Conservation (phyloP, 2,113 vertebrate species). For the Psettodes erumei region DNA sequence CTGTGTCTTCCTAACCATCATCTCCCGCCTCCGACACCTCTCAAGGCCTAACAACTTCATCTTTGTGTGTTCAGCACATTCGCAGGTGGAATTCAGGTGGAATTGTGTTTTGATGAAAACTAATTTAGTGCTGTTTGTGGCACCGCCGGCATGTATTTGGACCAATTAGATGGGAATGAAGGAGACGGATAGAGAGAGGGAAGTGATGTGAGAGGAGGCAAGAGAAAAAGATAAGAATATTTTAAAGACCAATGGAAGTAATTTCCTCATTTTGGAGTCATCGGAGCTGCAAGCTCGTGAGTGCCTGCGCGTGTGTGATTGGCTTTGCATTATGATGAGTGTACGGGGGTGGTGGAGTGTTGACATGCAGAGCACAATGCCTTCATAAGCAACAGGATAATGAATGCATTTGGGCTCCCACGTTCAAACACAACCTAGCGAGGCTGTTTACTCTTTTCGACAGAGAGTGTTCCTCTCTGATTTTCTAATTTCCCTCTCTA, state of each 20-base stretch:
- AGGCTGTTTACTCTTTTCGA: constrained; percentile 65
- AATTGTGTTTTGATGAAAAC: constrained; percentile 66
- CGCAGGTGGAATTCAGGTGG: constrained; percentile 52
- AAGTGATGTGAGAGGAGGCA: constrained; percentile 37
- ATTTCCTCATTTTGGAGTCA: constrained; percentile 61
- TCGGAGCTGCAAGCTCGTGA: constrained; percentile 36
- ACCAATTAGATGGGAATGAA: constrained; percentile 56
- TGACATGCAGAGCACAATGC: constrained; percentile 75
- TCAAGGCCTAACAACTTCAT: constrained; percentile 45
- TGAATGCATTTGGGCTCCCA: constrained; percentile 71
- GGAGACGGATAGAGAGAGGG: constrained; percentile 32
- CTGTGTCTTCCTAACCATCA: constrained; percentile 42
- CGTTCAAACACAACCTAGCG: constrained; percentile 59
- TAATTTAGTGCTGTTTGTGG: constrained; percentile 61
- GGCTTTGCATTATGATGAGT: constrained; percentile 74
- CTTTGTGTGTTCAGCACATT: constrained; percentile 61
- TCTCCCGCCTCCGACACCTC: constrained; percentile 26
- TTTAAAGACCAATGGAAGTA: constrained; percentile 59
- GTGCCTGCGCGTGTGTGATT: constrained; percentile 40
- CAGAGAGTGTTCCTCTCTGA: constrained; percentile 50
- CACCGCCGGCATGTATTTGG: constrained; percentile 28
- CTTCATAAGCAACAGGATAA: constrained; percentile 72
- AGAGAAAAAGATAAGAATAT: constrained; percentile 52
- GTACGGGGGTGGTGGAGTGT: constrained; percentile 67
- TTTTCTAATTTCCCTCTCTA: constrained; percentile 58